Conservation (phyloP, 1,140 invertebrate species). For the Oreohelix idahoensis region DNA sequence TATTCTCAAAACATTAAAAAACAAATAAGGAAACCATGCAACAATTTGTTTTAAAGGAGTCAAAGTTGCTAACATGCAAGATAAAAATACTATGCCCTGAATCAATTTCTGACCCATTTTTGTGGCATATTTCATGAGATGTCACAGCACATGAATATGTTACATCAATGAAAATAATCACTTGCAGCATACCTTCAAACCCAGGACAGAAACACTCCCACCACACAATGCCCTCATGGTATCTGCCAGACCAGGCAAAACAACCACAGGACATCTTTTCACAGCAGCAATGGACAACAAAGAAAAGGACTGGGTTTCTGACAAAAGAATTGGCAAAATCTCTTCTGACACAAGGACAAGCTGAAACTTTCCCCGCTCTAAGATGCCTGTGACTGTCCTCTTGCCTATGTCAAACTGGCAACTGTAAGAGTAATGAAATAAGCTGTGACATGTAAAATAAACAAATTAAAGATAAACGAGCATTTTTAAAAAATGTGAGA, state of each 20-base stretch:
- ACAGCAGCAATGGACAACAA: not conserved
- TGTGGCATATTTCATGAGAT: too few relatives aligned
- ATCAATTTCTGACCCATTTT: too few relatives aligned
- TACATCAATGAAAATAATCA: too few relatives aligned
- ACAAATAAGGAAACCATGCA: too few relatives aligned
- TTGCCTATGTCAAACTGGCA: constrained; percentile 34
- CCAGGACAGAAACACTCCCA: constrained; percentile 5
- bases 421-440: constrained; percentile 4
- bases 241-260: not conserved
- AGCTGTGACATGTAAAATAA: not conserved
- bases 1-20: too few relatives aligned
- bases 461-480: not conserved
- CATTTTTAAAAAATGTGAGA: not conserved
- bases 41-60: too few relatives aligned
- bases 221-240: not conserved
- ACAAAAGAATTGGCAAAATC: not conserved
- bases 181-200: constrained; percentile 9
- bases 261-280: constrained; percentile 16
- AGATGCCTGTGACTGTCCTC: not conserved
- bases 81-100: too few relatives aligned
- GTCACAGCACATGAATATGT: too few relatives aligned
- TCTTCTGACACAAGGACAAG: constrained; percentile 22
- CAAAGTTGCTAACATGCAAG: too few relatives aligned
- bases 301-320: not conserved
- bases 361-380: not conserved